Evolutionary conservation across 1,140 invertebrate genomes (phyloP).

Genomic region (Medauroidea extradentata): DNA sequence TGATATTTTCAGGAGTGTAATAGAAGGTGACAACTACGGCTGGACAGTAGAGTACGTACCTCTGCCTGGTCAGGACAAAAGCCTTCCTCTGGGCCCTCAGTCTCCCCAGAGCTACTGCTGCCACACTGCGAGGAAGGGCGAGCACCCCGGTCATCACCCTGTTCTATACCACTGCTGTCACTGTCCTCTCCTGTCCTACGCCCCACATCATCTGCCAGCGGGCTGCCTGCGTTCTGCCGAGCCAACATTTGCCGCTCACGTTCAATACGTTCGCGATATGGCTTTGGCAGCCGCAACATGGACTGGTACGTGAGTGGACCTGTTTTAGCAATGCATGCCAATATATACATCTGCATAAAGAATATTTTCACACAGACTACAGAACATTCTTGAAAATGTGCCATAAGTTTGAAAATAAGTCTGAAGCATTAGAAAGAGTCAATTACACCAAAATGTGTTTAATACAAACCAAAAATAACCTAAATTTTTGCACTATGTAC

Average conservation of each 20-base stretch:
- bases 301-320: constrained; percentile 80
- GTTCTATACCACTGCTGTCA: constrained; percentile 50
- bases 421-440: too few species aligned
- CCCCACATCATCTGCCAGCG: not conserved
- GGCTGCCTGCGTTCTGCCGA: not conserved
- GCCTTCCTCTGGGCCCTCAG: constrained; percentile 63
- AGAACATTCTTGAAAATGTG: too few species aligned
- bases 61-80: constrained; percentile 20
- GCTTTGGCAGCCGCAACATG: constrained; percentile 72
- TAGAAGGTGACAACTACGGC: too few species aligned
- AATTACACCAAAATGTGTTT: too few species aligned
- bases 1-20: too few species aligned
- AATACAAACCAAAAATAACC: too few species aligned
- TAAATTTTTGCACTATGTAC: too few species aligned
- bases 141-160: constrained; percentile 42
- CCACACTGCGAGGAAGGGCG: constrained; percentile 7
- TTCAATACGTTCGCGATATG: constrained; percentile 52
- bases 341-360: constrained; percentile 2
- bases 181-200: constrained; percentile 18
- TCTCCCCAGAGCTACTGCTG: constrained; percentile 54
- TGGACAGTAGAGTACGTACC: constrained; percentile 8
- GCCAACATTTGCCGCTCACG: constrained; percentile 12
- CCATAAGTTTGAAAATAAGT: too few species aligned
- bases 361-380: not conserved
- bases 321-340: constrained; percentile 12